Percentiles rank a stretch among this genome's conserved stretches.
These are phyloP conservation scores for Apocheima hispidaria DNA, from an alignment of 2,888 invertebrate species.

Conservation along the genomic window DNA sequence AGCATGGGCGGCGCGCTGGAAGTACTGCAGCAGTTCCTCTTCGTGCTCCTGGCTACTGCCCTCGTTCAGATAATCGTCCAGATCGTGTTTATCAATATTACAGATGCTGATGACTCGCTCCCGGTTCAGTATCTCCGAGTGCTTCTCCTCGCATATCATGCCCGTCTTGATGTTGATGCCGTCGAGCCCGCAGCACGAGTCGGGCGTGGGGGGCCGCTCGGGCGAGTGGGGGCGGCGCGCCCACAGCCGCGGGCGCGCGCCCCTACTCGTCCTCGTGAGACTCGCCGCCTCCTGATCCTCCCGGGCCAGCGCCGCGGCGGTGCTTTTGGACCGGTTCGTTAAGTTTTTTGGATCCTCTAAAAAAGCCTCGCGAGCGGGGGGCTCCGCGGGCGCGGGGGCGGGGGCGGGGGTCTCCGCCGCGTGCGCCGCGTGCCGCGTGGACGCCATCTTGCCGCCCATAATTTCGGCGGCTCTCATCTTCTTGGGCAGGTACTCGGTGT, in stretches of 20 bases:
- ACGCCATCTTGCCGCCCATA: conserved; percentile 75
- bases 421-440: conserved; percentile 61
- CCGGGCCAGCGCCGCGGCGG: conserved; percentile 86
- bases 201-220: conserved; percentile 71
- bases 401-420: conserved; percentile 54
- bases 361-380: conserved; percentile 74
- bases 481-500: conserved; percentile 79
- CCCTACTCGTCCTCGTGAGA: conserved; percentile 81
- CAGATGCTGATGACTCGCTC: conserved; percentile 91
- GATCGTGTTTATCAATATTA: conserved; percentile 92
- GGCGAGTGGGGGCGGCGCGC: conserved; percentile 63
- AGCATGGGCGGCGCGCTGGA: conserved; percentile 80
- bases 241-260: conserved; percentile 60
- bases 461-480: conserved; percentile 84
- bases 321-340: conserved; percentile 85
- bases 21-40: conserved; percentile 94
- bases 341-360: conserved; percentile 86
- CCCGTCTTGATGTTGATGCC: conserved; percentile 77
- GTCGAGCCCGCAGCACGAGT: conserved; percentile 82
- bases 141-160: conserved; percentile 81
- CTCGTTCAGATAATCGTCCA: conserved; percentile 93
- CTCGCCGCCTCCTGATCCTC: conserved; percentile 83
- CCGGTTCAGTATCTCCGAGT: conserved; percentile 86
- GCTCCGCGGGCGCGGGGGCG: conserved; percentile 45
- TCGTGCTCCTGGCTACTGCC: conserved; percentile 93